Base-by-base conservation (phyloP, 1,140 invertebrate species). In the Drosophila seguyi region DNA sequence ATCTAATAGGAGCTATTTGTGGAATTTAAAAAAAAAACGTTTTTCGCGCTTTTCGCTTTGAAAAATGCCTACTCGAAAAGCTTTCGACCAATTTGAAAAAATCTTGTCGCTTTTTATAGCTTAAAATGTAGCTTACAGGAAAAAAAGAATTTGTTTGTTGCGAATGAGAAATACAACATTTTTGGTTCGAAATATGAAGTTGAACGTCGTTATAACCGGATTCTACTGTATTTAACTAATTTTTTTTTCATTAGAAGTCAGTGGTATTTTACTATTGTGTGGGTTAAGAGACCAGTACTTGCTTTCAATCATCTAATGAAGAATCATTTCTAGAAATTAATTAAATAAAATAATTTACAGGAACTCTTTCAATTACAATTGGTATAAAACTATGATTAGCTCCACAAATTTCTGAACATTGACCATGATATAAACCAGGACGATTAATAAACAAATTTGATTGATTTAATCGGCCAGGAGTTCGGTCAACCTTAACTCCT, bases 331-430 rank as follows among this genome's bases (percentile, higher is more conserved):
- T 92, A 84, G 88, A 85, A 81, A 94, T 93, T 94, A 94, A 94
- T 86, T 94, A 93, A 92, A 94, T 94, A 92, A 95, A 95, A 81
- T 91, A 90, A 84, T 93, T 93, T 73, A 93, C 79, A 66, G 84
- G 90, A 71, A 94, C 93, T 81, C 87, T 93, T 95, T 96, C 94
- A 85, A 96, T 90, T 65, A 94, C 93, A 94, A 96, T 96, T 60
- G 95, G 95, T 94, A 97, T 96, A 94, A 96, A 96, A 60, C 94
- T 95, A 93, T 96, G 96, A 93, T 96, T 96, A 59, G 94, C 93
- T 10, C 95, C 95, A 94, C 95, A 97, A 94, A 96, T 96, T 94
- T 96, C 96, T 86, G 95, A 96, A 92, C 96, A 96, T 94, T 96
- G 95, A 0, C 95, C 95, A 93, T 92, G 96, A 92, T 94, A 95